Evolutionary conservation across 2,113 vertebrate species (phyloP), one percentile per base, ranked within the genome.

Genomic region (Rhegmatorhina hoffmannsi): DNA sequence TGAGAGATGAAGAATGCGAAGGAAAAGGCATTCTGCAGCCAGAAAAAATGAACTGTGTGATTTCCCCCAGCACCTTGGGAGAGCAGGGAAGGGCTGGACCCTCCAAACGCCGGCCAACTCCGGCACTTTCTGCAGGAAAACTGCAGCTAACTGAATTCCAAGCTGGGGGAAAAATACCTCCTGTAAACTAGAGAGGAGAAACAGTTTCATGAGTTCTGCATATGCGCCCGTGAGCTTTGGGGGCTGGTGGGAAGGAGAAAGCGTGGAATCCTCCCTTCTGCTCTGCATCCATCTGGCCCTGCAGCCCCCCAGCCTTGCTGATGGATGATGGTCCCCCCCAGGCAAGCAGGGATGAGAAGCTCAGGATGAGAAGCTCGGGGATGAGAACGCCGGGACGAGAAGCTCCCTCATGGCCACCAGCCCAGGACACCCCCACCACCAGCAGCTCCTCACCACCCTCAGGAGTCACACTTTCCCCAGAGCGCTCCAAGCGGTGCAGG

Each of bases 1-100:
- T 96, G 96, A 78, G 94, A 96, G 94, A 94, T 95, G 96, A 95
- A 52, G 95, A 96, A 96, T 94, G 96, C 86, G 47, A 78, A 96
- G 95, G 94, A 89, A 97, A 95, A 96, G 95, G 92, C 94, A 85
- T 96, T 95, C 95, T 96, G 93, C 92, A 97, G 95, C 90, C 94
- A 97, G 96, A 91, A 97, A 94, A 96, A 97, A 96, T 96, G 96
- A 97, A 90, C 96, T 96, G 96, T 84, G 85, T 74, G 90, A 94
- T 96, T 97, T 94, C 94, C 95, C 93, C 38, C 55, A 64, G 87
- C 85, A 83, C 94, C 94, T 55, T 95, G 93, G 92, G 92, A 85
- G 85, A 95, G 94, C 10, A 0, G 72, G 46, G 85, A 89, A 73
- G 79, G 95, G 91, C 92, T 56, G 93, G 67, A 69, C 87, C 72